phyloP scores from a whole-genome alignment of 2,113 vertebrate species.

The Nettapus auritus region DNA sequence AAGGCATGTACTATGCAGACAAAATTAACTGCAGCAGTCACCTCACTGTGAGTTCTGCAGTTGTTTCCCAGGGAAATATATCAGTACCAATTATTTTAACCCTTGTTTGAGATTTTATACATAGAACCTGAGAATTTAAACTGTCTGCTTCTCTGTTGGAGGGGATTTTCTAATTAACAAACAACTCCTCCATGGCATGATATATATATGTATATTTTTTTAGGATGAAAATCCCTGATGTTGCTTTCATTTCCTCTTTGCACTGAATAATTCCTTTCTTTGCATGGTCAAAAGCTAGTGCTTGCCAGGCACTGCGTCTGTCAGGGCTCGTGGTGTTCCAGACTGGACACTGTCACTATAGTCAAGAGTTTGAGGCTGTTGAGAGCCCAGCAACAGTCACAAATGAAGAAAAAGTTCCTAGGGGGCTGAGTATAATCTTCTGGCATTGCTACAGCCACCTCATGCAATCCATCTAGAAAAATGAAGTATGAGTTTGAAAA shows the following conservation, averaged over 20 bases:
- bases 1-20: neutral
- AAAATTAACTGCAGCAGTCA: neutral
- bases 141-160: neutral
- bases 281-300: neutral
- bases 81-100: neutral
- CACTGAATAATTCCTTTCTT: neutral
- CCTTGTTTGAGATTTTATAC: neutral
- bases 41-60: neutral
- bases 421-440: neutral
- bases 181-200: neutral
- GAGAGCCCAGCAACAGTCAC: neutral
- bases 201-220: too few relatives aligned
- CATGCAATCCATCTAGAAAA: neutral
- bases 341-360: neutral
- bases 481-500: neutral
- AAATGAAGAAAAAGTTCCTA: neutral
- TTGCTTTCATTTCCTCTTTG: neutral
- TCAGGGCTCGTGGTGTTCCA: neutral
- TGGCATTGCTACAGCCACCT: neutral
- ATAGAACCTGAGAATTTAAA: neutral
- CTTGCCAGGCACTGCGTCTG: neutral
- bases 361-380: neutral
- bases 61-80: neutral
- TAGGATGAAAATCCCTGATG: neutral
- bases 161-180: neutral